Base-by-base conservation (phyloP, 2,113 vertebrate species). In the Oxyura jamaicensis region DNA sequence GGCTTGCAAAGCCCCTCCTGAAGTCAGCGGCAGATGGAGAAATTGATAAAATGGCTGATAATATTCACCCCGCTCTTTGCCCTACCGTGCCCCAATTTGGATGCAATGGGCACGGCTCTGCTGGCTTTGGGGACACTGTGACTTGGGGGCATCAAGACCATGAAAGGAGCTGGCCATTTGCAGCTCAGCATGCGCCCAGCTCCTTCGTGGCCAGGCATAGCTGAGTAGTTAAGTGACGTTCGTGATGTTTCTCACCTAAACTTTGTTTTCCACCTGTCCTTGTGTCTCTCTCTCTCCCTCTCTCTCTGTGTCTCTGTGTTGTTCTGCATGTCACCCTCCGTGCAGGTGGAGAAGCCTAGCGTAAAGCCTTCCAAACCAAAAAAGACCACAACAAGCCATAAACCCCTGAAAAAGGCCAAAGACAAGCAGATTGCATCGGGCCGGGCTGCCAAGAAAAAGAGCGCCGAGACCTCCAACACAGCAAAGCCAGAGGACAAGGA, bases 321-420 rank as follows among this genome's bases (percentile, higher is more conserved):
- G 71, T 94, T 91, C 94, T 84, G 82, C 95, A 21, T 92, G 91
- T 97, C 13, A 4, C 91, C 88, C 84, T 96, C 96, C 87, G 25
- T 96, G 83, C 97, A 99, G 99, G 99, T 98, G 97, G 99, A 99
- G 97, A 99, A 99, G 95, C 98, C 98, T 95, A 98, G 98, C 85
- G 92, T 91, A 96, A 98, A 98, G 94, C 98, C 98, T 97, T 98
- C 99, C 95, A 99, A 99, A 98, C 98, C 99, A 98, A 99, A 99
- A 99, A 99, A 98, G 98, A 96, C 98, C 94, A 97, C 98, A 14
- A 92, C 98, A 92, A 98, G 98, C 98, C 99, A 98, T 97, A 99
- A 99, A 97, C 97, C 98, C 17, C 91, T 77, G 92, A 99, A 98
- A 98, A 99, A 99, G 98, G 97, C 99, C 98, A 99, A 98, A 99